Conservation (phyloP, 2,113 vertebrate species). For the Forbesichthys papilliferus region DNA sequence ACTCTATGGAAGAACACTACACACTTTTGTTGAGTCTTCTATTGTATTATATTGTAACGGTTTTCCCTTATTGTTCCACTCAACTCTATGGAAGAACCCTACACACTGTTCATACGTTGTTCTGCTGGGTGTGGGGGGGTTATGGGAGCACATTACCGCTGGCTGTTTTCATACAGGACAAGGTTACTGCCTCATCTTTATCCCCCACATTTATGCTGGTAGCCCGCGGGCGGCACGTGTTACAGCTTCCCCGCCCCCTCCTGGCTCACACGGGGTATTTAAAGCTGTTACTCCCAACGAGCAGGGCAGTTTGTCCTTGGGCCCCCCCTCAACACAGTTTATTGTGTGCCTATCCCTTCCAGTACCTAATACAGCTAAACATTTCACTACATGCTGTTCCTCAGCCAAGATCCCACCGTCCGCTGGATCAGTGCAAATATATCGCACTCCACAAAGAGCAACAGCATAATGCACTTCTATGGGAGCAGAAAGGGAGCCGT, state of each 20-base stretch:
- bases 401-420: neutral
- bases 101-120: no score
- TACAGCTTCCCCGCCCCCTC: neutral
- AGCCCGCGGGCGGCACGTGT: neutral
- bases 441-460: neutral
- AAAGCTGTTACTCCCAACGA: neutral
- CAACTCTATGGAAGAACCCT: no score
- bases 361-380: neutral
- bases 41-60: no score
- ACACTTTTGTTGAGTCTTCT: no score
- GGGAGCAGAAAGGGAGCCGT: no score
- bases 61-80: no score
- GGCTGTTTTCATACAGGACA: neutral
- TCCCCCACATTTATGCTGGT: neutral
- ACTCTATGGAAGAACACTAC: no score
- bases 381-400: neutral
- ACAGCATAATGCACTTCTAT: no score
- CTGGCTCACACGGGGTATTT: neutral
- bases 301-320: neutral
- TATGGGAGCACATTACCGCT: neutral
- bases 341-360: no score
- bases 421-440: neutral
- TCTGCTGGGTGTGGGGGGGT: neutral
- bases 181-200: neutral
- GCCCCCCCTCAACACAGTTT: neutral